Evolutionary conservation across 2,888 invertebrate species (phyloP), one percentile per base, ranked within the genome.

Genomic region (Melieria picta): DNA sequence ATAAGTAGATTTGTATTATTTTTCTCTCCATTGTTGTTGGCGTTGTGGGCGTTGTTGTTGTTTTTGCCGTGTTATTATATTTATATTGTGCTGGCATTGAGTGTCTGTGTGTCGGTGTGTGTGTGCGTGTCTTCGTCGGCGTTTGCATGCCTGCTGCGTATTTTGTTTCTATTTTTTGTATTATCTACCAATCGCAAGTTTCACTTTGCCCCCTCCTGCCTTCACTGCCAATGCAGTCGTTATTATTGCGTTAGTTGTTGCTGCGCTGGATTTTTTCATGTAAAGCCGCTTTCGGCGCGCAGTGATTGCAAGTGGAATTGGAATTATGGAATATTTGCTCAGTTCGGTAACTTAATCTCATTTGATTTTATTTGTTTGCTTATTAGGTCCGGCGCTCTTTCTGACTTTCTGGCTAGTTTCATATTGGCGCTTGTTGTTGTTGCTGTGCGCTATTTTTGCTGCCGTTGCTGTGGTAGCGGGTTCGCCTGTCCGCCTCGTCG

Each of bases 331-430:
- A 30, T 52, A 69, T 69, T 69, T 69, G 47, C 69, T 69, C 63
- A 62, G 69, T 65, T 45, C 13, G 30, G 66, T 72, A 72, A 74
- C 66, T 67, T 75, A 73, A 75, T 75, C 73, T 71, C 61, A 73
- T 72, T 72, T 74, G 62, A 71, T 72, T 71, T 66, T 73, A 69
- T 72, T 72, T 72, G 60, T 72, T 74, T 68, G 73, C 55, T 71
- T 73, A 68, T 71, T 71, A 68, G 64, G 50, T 71, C 48, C 30
- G 65, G 46, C 56, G 55, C 57, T 67, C n/a, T 62, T 45, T 61
- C n/a, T 30, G 11, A 11, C 16, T 16, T 30, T 4, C 10, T 58
- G n/a, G 10, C 10, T 16, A 57, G 10, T 11, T 57, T 11, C 30
- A 58, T n/a, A 58, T 42, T 16, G 11, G 10, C 58, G 5, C 30